Evolutionary conservation across 1,140 invertebrate genomes (phyloP).

Genomic region (Dufourea novaeangliae): DNA sequence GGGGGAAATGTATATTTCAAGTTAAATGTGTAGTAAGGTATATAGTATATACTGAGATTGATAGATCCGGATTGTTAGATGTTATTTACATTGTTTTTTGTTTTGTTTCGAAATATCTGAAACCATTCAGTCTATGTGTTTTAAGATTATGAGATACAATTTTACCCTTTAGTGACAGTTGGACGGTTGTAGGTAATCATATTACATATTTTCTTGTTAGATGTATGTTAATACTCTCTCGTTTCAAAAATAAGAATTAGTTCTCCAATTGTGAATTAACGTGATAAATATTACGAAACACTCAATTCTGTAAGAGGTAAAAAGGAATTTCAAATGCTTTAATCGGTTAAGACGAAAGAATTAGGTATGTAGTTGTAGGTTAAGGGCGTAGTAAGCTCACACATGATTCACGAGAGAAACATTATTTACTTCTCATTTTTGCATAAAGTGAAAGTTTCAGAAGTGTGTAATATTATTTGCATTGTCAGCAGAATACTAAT

Average conservation of each 20-base stretch:
- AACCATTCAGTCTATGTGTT: not conserved
- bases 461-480: not conserved
- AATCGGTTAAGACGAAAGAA: not conserved
- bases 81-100: constrained; percentile 16
- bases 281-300: not conserved
- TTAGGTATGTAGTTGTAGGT: constrained; percentile 23
- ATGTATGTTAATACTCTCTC: not conserved
- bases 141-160: constrained; percentile 51
- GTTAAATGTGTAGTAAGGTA: constrained; percentile 34
- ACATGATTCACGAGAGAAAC: constrained; percentile 2
- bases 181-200: constrained; percentile 48
- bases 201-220: not conserved
- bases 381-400: constrained; percentile 9
- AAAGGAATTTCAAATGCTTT: not conserved
- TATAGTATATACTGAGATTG: not conserved
- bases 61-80: constrained; percentile 11
- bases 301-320: not conserved
- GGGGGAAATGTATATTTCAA: constrained; percentile 24
- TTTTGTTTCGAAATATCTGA: not conserved
- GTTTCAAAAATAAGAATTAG: not conserved
- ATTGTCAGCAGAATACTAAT: not conserved
- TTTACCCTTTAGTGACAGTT: constrained; percentile 59
- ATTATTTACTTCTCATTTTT: not conserved
- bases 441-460: not conserved
- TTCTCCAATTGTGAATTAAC: not conserved